Evolutionary conservation across 1,140 invertebrate genomes (phyloP), one percentile per base, ranked within the genome.

Genomic region (Vollenhovia emeryi): DNA sequence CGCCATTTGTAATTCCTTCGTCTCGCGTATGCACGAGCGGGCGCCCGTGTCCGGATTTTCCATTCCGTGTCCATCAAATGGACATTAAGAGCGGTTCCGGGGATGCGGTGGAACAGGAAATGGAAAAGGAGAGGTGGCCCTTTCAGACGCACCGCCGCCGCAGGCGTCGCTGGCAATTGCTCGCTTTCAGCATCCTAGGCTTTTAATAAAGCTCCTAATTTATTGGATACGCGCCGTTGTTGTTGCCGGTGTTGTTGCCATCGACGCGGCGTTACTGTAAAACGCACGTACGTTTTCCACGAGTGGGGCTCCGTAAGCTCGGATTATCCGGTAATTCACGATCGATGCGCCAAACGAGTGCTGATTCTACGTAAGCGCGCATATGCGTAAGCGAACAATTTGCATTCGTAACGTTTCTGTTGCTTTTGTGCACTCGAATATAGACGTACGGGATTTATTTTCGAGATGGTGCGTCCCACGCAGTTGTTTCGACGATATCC

Each of bases 171-270:
- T 30, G 48, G 24, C 87, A 91, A 91, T 91, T 85, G 83, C 87
- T 87, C 82, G 79, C 80, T 79, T 88, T 91, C 88, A n/a, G 73
- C 82, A 88, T 88, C 57, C 64, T 24, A 75, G 40, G 62, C 85
- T 87, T 91, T 90, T 91, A 92, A 91, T 92, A 91, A 85, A 89
- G 87, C 90, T 90, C 83, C 76, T 91, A 91, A 91, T 92, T 92
- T 89, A 89, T 78, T 50, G 24, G 18, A 82, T 73, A 59, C 27
- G 27, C 36, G 9, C 50, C 30, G 73, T 69, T 66, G 66, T 52
- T 59, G 50, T 60, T 66, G 55, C 75, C 43, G 48, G 27, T 69
- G 27, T 52, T 62, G 60, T 62, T 62, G 2, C n/a, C 48, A 21
- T 55, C 43, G 18, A 21, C 9, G 27, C 18, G 7, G 33, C 48